Conservation (phyloP, 2,113 vertebrate genomes). For the Polypterus bichir region DNA sequence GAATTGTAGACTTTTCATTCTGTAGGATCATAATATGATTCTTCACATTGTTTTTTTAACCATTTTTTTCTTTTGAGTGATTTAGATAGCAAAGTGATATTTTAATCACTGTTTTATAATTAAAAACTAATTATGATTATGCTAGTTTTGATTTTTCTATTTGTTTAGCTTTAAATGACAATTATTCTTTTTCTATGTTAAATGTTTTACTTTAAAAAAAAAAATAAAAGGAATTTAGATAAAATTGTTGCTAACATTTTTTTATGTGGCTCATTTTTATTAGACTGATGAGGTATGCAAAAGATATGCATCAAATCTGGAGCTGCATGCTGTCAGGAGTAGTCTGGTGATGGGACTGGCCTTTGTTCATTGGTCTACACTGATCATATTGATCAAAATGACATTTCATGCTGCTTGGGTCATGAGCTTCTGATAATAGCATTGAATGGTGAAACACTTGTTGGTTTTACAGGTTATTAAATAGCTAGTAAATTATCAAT, state of each 20-base stretch:
- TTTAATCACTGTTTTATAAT: too few species aligned
- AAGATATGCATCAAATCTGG: not conserved
- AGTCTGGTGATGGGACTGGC: constrained; percentile 23
- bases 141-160: too few species aligned
- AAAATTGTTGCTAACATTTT: too few species aligned
- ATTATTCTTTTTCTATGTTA: too few species aligned
- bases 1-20: constrained; percentile 43
- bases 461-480: constrained; percentile 54
- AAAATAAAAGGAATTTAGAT: too few species aligned
- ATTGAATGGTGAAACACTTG: constrained; percentile 61
- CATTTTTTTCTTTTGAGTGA: too few species aligned
- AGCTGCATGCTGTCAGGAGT: not conserved
- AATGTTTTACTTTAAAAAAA: too few species aligned
- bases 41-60: not conserved
- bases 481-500: constrained; percentile 53
- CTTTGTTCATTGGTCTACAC: constrained; percentile 47
- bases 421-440: constrained; percentile 67
- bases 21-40: constrained; percentile 4
- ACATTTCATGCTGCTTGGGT: constrained; percentile 60
- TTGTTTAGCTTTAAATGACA: too few species aligned
- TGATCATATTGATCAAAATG: constrained; percentile 63
- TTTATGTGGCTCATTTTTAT: too few species aligned
- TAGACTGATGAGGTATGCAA: not conserved
- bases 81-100: too few species aligned
- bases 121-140: too few species aligned